phyloP scores from a whole-genome alignment of 2,888 invertebrate genomes.

The Drosophila putrida region DNA sequence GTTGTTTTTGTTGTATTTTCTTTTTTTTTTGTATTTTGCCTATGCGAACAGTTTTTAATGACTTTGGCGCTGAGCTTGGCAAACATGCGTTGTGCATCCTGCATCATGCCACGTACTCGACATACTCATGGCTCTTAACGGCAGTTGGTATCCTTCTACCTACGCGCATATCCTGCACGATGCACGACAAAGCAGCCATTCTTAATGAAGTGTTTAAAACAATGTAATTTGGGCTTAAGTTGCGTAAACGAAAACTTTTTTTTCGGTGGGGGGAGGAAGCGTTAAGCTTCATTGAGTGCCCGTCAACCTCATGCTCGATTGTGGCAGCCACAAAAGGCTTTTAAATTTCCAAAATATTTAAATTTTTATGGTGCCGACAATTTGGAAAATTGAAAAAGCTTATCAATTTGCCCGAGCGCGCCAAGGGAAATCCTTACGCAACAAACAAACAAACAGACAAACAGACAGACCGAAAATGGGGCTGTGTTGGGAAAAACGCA shows the following conservation, averaged over 20 bases:
- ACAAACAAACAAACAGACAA: slow-evolving; percentile 22
- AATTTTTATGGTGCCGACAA: slow-evolving; percentile 73
- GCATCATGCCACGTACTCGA: slow-evolving; percentile 28
- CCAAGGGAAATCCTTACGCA: slow-evolving; percentile 5
- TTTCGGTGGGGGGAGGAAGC: slow-evolving; percentile 5
- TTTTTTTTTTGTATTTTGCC: slow-evolving; percentile 59
- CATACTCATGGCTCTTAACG: slow-evolving; percentile 1
- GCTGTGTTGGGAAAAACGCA: slow-evolving; percentile 24
- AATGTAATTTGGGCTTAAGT: slow-evolving; percentile 77
- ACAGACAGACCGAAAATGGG: not conserved
- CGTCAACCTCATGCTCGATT: slow-evolving; percentile 1
- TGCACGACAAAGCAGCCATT: slow-evolving; percentile 51
- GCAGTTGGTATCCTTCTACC: slow-evolving; percentile 38
- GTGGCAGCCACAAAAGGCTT: slow-evolving; percentile 49
- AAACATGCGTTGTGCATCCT: slow-evolving; percentile 73
- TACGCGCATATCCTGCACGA: slow-evolving; percentile 34
- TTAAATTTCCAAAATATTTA: slow-evolving; percentile 76
- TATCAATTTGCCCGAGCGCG: slow-evolving; percentile 31
- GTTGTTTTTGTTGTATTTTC: no score
- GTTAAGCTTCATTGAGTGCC: slow-evolving; percentile 62
- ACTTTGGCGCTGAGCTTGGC: slow-evolving; percentile 76
- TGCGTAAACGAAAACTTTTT: slow-evolving; percentile 57
- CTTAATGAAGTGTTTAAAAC: slow-evolving; percentile 81
- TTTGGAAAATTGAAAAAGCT: slow-evolving; percentile 75
- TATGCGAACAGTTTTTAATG: slow-evolving; percentile 80